Conservation (phyloP, 2,113 vertebrate genomes). For the Pseudopodoces humilis region DNA sequence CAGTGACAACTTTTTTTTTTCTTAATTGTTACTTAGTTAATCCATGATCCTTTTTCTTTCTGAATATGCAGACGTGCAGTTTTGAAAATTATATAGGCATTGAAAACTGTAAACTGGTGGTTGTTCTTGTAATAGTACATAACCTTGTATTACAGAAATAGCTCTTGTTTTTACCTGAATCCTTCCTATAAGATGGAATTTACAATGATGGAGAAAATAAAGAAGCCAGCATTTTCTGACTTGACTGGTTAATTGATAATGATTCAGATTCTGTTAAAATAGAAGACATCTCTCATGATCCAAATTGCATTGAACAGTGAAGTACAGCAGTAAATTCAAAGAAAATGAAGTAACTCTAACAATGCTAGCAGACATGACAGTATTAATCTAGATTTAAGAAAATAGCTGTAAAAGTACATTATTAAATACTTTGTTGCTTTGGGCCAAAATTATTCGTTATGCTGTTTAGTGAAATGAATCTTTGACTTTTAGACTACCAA, state of each 20-base stretch:
- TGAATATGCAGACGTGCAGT: slow-evolving; percentile 48
- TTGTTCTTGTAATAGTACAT: slow-evolving; percentile 59
- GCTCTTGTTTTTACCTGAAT: slow-evolving; percentile 55
- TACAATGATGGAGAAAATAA: slow-evolving; percentile 3
- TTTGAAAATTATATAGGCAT: slow-evolving; percentile 19
- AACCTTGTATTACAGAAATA: slow-evolving; percentile 64
- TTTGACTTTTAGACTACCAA: neutral
- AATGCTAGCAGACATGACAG: neutral
- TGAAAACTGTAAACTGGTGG: slow-evolving; percentile 48
- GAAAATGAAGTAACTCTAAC: neutral
- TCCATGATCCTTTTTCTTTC: slow-evolving; percentile 25
- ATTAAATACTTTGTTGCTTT: neutral
- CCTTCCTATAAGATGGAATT: slow-evolving; percentile 59
- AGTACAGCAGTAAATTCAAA: neutral
- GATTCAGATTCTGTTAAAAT: neutral
- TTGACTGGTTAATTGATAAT: slow-evolving; percentile 15
- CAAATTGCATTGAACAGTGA: neutral
- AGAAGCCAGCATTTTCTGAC: slow-evolving; percentile 26
- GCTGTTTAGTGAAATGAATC: neutral
- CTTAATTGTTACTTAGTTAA: slow-evolving; percentile 50
- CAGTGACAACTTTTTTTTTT: neutral
- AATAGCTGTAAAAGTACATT: neutral
- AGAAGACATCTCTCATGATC: neutral
- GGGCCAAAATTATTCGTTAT: neutral
- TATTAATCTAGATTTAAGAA: neutral